A percentile compares a stretch with the other conserved stretches of the same genome.
Conservation (phyloP, 2,888 invertebrate genomes). For the Brachycybe producta region DNA sequence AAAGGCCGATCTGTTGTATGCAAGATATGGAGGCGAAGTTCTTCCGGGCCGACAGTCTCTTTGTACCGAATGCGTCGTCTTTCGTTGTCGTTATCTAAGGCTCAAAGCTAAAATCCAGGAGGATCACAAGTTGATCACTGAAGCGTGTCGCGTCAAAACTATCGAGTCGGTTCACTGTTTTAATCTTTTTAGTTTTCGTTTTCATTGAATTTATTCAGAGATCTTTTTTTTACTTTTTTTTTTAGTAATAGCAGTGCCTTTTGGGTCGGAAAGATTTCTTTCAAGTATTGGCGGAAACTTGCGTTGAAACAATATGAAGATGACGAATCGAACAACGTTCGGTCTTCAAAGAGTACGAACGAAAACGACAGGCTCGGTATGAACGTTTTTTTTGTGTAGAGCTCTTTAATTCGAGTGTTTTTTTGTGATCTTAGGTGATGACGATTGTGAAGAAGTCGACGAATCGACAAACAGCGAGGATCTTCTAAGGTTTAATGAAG, state of each 20-base stretch:
- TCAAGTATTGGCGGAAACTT: constrained; percentile 42
- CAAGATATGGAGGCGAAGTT: constrained; percentile 38
- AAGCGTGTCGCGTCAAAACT: neutral
- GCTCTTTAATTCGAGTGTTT: no score
- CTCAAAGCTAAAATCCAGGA: constrained; percentile 27
- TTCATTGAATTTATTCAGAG: neutral
- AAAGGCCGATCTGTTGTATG: constrained; percentile 37
- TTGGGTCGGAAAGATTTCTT: constrained; percentile 43
- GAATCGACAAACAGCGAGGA: no score
- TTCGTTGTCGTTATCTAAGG: constrained; percentile 28
- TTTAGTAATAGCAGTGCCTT: constrained; percentile 29
- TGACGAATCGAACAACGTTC: neutral
- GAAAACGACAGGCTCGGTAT: no score
- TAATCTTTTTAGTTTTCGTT: neutral
- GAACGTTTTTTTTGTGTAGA: no score
- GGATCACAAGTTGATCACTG: constrained; percentile 29
- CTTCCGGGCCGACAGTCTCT: constrained; percentile 29
- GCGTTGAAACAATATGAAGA: constrained; percentile 28
- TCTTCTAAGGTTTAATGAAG: constrained; percentile 42
- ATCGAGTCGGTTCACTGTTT: neutral
- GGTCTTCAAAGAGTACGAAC: no score
- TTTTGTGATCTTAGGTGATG: no score
- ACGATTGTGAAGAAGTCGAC: no score
- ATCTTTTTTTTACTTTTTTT: neutral
- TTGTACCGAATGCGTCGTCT: constrained; percentile 30